Base-by-base conservation (phyloP, 2,888 invertebrate genomes). In the Torymus tubicola region DNA sequence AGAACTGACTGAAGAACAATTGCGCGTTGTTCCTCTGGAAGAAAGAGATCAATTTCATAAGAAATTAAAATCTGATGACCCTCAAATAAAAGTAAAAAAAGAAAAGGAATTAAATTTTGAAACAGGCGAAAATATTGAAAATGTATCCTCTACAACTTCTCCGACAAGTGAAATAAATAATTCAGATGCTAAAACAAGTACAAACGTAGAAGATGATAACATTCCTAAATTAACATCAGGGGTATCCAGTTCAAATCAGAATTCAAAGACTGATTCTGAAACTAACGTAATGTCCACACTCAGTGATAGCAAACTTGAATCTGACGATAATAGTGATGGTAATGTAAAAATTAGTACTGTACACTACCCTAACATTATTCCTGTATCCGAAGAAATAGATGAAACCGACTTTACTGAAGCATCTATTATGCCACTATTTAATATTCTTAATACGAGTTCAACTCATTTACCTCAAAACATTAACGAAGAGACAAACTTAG, bases 301-400 rank as follows among this genome's bases (percentile, higher is more conserved):
- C 21, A 65, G 60, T 53, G 14, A 1, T 4, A 21, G 31, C 18
- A 58, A 52, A 16, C 11, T 5, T 18, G 21, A n/a, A 53, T 50
- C 24, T 0, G 14, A n/a, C n/a, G 13, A n/a, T 3, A 10, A 31
- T n/a, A 77, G 31, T 63, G 18, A 63, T 18, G 31, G 63, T 1
- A 68, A 81, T 4, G 21, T 61, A 13, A 71, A 55, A 13, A 57
- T 12, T 12, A 75, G n/a, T 52, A 52, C 72, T 1, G 50, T 11
- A 14, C 60, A 61, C 55, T 80, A 85, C 64, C 88, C 88, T 1
- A 87, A 84, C 8, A 82, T 88, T 58, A 90, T 90, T 81, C 90
- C 90, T 10, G 90, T 90, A 12, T 87, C 88, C 2, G 90, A 90
- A 75, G 87, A 88, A 64, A 85, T 89, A 31, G 87, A 87, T 78